Evolutionary conservation across 2,888 invertebrate species (phyloP), one percentile per base, ranked within the genome.

Genomic region (Lissocephala sabroskyi): DNA sequence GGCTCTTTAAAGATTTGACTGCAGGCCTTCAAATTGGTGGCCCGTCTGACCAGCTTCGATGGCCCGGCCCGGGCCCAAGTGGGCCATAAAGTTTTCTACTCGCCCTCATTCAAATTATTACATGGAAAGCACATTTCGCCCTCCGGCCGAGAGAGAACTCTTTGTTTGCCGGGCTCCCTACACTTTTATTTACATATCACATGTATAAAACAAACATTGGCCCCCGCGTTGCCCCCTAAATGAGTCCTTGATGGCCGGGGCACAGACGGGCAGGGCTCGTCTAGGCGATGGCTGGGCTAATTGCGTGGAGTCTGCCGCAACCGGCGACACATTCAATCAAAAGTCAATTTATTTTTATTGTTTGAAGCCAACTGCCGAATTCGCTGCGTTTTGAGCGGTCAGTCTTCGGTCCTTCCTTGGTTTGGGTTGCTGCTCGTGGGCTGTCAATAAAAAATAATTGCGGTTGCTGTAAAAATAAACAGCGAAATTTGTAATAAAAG

Each of bases 1-100:
- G 30, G 30, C 35, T 23, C 35, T 35, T 35, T 35, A 35, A 35
- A 14, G 35, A 16, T 16, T 16, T 35, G 10, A 35, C 68, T 68
- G 76, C 73, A 73, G 76, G 68, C 68, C 56, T 53, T 64, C 45
- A 48, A 73, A 71, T 64, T 67, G 52, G 49, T 23, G 3, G 23
- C 60, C 50, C 35, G 32, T 4, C 45, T 28, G 36, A 10, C 45
- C 33, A 29, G 14, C 33, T 19, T 50, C 35, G 16, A 41, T 48
- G 47, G 53, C 10, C 30, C 46, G 47, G 53, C 10, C 30, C 49
- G 56, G 59, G 45, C 68, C 73, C 68, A 55, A 57, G 76, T 62
- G 68, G 39, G 41, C 54, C 59, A 67, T 68, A 64, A 68, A 75
- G 53, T 49, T 41, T 13, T 26, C 45, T 30, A 32, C 45, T 45